Conservation (phyloP, 2,888 invertebrate species). For the Xanthorhoe spadicearia region DNA sequence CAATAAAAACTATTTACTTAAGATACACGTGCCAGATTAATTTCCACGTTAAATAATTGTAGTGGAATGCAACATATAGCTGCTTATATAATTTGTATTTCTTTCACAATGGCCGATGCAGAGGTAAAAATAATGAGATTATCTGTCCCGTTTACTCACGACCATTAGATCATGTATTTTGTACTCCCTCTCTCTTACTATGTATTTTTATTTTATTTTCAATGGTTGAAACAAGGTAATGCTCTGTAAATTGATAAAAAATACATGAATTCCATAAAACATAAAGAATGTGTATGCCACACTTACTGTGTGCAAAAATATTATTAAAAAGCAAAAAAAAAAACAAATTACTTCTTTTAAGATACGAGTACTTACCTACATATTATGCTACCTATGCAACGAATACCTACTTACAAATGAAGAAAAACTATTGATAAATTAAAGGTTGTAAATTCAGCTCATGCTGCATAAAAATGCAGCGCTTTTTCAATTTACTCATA, state of each 20-base stretch:
- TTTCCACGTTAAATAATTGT: conserved; percentile 14
- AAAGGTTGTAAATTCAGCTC: too few relatives aligned
- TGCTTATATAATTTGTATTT: conserved; percentile 65
- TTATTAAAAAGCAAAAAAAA: too few relatives aligned
- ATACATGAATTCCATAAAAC: too few relatives aligned
- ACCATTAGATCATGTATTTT: conserved; percentile 56
- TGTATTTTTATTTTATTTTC: conserved; percentile 43
- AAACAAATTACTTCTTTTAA: too few relatives aligned
- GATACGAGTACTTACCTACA: too few relatives aligned
- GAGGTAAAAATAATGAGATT: conserved; percentile 69
- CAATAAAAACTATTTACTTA: background rate
- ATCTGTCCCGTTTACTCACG: conserved; percentile 58
- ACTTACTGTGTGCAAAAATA: too few relatives aligned
- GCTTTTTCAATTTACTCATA: too few relatives aligned
- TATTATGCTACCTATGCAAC: too few relatives aligned
- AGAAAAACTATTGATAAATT: too few relatives aligned
- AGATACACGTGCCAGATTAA: conserved; percentile 4
- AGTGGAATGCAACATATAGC: conserved; percentile 45
- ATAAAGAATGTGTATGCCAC: too few relatives aligned
- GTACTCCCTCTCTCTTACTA: conserved; percentile 54
- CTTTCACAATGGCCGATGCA: conserved; percentile 77
- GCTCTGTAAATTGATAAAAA: conserved; percentile 2
- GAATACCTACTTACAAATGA: too few relatives aligned
- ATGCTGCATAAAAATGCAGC: too few relatives aligned
- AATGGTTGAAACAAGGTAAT: conserved; percentile 29